Evolutionary conservation across 2,888 invertebrate genomes (phyloP).

Genomic region (Drosophila mettleri): DNA sequence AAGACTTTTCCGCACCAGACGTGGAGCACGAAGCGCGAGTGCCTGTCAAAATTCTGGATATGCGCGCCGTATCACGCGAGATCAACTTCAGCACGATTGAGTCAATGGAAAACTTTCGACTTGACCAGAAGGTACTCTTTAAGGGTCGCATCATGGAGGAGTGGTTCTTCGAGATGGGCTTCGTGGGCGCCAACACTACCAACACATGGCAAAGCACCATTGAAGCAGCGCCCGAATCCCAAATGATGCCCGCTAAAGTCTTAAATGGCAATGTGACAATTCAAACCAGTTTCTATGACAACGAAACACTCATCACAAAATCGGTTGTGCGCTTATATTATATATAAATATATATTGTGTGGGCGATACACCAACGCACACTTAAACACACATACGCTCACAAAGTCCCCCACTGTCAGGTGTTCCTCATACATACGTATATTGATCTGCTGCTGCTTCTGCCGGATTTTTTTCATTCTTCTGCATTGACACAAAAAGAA

Average conservation of each 20-base stretch:
- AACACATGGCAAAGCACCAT: slow-evolving; percentile 99
- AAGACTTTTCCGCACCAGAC: slow-evolving; percentile 95
- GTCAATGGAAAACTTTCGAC: slow-evolving; percentile 96
- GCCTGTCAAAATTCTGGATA: slow-evolving; percentile 97
- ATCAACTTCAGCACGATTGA: slow-evolving; percentile 96
- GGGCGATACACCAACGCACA: slow-evolving; percentile 18
- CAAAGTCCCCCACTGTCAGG: slow-evolving; percentile 47
- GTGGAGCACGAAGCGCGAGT: slow-evolving; percentile 98
- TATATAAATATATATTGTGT: slow-evolving; percentile 87
- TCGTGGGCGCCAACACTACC: slow-evolving; percentile 98
- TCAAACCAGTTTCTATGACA: slow-evolving; percentile 98
- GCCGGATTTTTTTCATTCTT: slow-evolving; percentile 26
- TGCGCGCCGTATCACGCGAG: slow-evolving; percentile 94
- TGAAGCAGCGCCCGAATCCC: slow-evolving; percentile 99
- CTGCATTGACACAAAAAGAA: slow-evolving; percentile 29
- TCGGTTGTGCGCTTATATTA: slow-evolving; percentile 98
- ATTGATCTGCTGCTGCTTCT: slow-evolving; percentile 48
- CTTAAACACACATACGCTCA: slow-evolving; percentile 10
- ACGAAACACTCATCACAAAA: slow-evolving; percentile 96
- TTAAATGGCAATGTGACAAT: slow-evolving; percentile 98
- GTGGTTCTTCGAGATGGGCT: slow-evolving; percentile 99
- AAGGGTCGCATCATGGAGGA: slow-evolving; percentile 97
- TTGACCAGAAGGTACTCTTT: slow-evolving; percentile 93
- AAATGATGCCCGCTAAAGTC: slow-evolving; percentile 99
- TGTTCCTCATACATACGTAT: slow-evolving; percentile 53